These are phyloP conservation scores for Solen grandis DNA, from an alignment of 1,140 invertebrate genomes.

Conservation along the genomic window DNA sequence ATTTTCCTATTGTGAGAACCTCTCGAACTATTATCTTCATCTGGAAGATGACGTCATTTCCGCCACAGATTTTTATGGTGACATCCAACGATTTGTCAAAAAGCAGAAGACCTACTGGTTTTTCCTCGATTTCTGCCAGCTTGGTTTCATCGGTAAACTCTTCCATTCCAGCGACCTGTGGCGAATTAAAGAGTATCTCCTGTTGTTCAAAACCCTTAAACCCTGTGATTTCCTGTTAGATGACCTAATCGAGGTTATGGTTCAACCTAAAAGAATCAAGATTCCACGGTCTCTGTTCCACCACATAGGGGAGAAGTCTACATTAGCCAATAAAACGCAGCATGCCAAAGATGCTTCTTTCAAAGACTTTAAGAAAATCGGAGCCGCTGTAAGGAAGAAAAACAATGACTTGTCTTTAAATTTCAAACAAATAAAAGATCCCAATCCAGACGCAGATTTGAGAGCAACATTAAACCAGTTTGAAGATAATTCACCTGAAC, in stretches of 20 bases:
- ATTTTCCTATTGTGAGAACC: conserved; percentile 74
- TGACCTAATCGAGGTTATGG: conserved; percentile 55
- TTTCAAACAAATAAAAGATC: background rate
- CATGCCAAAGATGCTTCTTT: conserved; percentile 50
- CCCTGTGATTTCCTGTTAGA: conserved; percentile 88
- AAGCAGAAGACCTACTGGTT: conserved; percentile 85
- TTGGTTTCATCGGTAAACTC: conserved; percentile 86
- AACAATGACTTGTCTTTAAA: background rate
- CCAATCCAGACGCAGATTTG: conserved; percentile 57
- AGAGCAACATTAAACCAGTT: conserved; percentile 39
- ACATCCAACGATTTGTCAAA: conserved; percentile 73
- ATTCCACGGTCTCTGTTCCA: conserved; percentile 57
- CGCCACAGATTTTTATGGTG: conserved; percentile 67
- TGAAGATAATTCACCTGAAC: conserved; percentile 26
- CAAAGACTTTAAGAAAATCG: conserved; percentile 23
- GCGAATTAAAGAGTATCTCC: conserved; percentile 92
- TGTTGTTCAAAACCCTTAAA: conserved; percentile 96
- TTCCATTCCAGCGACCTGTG: conserved; percentile 93
- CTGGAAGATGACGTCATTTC: conserved; percentile 79
- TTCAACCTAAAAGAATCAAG: conserved; percentile 48
- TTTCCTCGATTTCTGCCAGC: conserved; percentile 93
- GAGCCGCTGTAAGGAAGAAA: background rate
- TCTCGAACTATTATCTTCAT: conserved; percentile 79
- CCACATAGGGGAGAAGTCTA: conserved; percentile 58
- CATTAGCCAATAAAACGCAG: conserved; percentile 56